Percentiles rank a stretch among this genome's conserved stretches.
Evolutionary conservation across 2,113 vertebrate genomes (phyloP).

Genomic region (Scomber scombrus): DNA sequence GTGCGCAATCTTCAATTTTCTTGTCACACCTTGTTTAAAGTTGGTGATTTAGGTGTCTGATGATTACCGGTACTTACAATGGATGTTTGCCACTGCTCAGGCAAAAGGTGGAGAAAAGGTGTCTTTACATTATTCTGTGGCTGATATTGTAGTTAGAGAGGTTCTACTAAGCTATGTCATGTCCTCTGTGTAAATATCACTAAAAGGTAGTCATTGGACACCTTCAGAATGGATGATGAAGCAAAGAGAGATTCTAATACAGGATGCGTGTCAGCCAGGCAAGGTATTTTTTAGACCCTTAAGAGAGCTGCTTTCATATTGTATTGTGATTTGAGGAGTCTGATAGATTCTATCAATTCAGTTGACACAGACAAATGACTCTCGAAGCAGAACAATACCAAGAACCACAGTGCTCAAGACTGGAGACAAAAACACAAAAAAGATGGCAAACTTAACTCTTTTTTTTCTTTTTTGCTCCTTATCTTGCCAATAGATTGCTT

Average conservation of each 20-base stretch:
- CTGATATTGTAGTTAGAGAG: constrained; percentile 21
- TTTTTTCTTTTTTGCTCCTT: constrained; percentile 4
- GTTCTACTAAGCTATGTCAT: constrained; percentile 1
- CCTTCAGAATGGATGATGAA: constrained; percentile 17
- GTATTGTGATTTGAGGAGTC: constrained; percentile 22
- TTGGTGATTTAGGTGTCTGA: constrained; percentile 3
- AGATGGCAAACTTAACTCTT: neutral
- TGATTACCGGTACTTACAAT: neutral
- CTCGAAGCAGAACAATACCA: constrained; percentile 4
- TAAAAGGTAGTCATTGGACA: neutral
- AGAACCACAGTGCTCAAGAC: neutral
- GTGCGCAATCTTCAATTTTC: constrained; percentile 18
- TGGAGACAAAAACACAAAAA: neutral
- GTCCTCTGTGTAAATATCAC: constrained; percentile 36
- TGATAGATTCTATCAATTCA: constrained; percentile 25
- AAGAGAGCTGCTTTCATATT: neutral
- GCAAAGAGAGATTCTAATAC: neutral
- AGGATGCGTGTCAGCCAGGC: constrained; percentile 1
- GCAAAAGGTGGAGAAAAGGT: neutral
- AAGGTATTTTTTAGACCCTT: constrained; percentile 19
- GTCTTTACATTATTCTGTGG: neutral
- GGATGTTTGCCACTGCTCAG: constrained; percentile 11
- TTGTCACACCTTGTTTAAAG: neutral
- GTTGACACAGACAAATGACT: constrained; percentile 39
- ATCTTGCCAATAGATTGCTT: constrained; percentile 31